phyloP scores from a whole-genome alignment of 2,113 vertebrate genomes.

The Taxidea taxus region DNA sequence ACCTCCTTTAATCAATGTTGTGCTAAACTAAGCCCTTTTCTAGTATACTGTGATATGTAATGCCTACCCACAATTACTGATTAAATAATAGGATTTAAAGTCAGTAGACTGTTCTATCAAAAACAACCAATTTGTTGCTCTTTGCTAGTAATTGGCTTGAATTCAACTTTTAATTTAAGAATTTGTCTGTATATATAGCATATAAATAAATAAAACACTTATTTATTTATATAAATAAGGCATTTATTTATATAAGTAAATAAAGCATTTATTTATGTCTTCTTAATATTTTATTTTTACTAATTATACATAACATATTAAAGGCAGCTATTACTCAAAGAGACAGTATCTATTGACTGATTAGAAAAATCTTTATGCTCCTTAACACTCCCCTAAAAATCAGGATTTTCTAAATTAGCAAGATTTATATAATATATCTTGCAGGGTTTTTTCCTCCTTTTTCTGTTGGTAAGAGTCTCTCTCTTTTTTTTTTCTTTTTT shows the following conservation, averaged over 20 bases:
- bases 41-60: background rate
- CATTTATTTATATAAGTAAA: too few species aligned
- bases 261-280: background rate
- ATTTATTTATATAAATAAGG: too few species aligned
- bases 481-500: background rate
- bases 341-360: background rate
- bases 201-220: too few species aligned
- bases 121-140: background rate
- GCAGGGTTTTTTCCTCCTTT: background rate
- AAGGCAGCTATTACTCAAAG: background rate
- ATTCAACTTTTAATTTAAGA: background rate
- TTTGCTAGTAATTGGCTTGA: background rate
- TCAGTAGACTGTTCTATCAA: background rate
- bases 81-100: background rate
- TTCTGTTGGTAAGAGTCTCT: background rate
- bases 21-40: background rate
- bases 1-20: background rate
- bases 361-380: background rate
- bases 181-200: background rate
- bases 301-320: background rate
- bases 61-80: background rate
- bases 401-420: background rate
- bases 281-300: conserved; percentile 38
- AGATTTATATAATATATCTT: background rate
- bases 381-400: background rate